A percentile compares a stretch with the other conserved stretches of the same genome.
Evolutionary conservation across 2,113 vertebrate species (phyloP).

Genomic region (Eurystomus gularis): DNA sequence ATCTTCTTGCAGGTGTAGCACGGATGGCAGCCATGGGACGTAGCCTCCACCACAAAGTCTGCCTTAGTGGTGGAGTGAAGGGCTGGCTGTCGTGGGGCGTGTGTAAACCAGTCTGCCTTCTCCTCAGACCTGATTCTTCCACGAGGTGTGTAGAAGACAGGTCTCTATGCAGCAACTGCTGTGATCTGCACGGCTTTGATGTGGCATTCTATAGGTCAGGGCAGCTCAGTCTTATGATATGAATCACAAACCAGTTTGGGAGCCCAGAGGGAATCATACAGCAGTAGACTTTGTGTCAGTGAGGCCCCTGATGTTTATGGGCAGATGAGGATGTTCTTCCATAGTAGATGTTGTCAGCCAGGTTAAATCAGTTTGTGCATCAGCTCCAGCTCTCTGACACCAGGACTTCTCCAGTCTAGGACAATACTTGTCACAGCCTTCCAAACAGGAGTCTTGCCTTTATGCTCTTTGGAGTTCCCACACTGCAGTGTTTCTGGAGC

Average conservation of each 20-base stretch:
- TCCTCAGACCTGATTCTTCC: background rate
- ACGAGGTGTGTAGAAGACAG: background rate
- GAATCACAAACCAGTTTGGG: background rate
- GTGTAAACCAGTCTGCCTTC: background rate
- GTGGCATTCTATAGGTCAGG: background rate
- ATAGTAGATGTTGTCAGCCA: background rate
- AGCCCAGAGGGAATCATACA: background rate
- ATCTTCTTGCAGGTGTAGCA: background rate
- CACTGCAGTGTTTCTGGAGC: background rate
- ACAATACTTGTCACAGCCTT: background rate
- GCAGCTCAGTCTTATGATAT: background rate
- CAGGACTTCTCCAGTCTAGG: background rate
- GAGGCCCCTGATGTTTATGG: background rate
- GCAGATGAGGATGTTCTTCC: background rate
- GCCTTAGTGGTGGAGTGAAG: background rate
- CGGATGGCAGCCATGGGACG: background rate
- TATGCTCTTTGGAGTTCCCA: background rate
- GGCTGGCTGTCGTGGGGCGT: background rate
- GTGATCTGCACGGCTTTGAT: background rate
- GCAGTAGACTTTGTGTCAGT: background rate
- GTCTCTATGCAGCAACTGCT: background rate
- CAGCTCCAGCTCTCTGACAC: constrained; percentile 8
- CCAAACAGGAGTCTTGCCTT: background rate
- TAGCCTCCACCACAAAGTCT: background rate
- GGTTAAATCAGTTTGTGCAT: background rate